Percentiles rank a stretch among this genome's conserved stretches.
These are phyloP conservation scores for Bombus balteatus DNA, from an alignment of 1,140 invertebrate species.

Conservation along the genomic window DNA sequence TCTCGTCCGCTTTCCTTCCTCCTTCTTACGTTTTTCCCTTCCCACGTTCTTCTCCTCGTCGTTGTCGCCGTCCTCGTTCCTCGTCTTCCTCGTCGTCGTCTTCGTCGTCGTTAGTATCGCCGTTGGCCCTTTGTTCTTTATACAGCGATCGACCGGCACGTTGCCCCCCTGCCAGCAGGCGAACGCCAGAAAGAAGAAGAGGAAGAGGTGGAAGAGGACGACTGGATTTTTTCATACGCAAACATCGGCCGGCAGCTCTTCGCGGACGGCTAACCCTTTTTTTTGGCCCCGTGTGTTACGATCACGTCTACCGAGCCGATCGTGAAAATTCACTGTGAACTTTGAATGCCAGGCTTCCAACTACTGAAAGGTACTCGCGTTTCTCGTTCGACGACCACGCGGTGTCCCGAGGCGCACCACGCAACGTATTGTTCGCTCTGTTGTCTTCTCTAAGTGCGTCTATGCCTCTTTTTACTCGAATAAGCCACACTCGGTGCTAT, in stretches of 20 bases:
- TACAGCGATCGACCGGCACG: constrained; percentile 45
- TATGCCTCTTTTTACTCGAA: not conserved
- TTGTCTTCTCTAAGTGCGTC: not conserved
- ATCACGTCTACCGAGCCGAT: not conserved
- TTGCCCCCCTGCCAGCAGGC: constrained; percentile 49
- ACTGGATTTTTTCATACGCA: constrained; percentile 66
- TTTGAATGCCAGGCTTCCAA: not conserved
- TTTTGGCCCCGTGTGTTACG: not conserved
- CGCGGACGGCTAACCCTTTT: constrained; percentile 21
- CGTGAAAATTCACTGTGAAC: constrained; percentile 4
- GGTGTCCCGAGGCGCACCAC: too few relatives aligned
- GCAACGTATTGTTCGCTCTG: not conserved
- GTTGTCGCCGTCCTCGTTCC: constrained; percentile 6
- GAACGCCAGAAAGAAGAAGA: constrained; percentile 55
- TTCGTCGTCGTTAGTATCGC: constrained; percentile 48
- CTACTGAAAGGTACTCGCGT: not conserved
- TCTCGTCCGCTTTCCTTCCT: constrained; percentile 51
- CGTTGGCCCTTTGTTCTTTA: constrained; percentile 56
- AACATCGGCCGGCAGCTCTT: constrained; percentile 59
- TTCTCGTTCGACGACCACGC: not conserved
- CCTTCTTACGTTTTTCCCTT: constrained; percentile 49
- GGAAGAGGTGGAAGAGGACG: constrained; percentile 57
- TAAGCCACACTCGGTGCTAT: not conserved
- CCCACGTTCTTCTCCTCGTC: constrained; percentile 14
- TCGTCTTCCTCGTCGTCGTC: constrained; percentile 52